A percentile compares a stretch with the other conserved stretches of the same genome.
Evolutionary conservation across 2,888 invertebrate genomes (phyloP).

Genomic region (Acholoe squamosa): DNA sequence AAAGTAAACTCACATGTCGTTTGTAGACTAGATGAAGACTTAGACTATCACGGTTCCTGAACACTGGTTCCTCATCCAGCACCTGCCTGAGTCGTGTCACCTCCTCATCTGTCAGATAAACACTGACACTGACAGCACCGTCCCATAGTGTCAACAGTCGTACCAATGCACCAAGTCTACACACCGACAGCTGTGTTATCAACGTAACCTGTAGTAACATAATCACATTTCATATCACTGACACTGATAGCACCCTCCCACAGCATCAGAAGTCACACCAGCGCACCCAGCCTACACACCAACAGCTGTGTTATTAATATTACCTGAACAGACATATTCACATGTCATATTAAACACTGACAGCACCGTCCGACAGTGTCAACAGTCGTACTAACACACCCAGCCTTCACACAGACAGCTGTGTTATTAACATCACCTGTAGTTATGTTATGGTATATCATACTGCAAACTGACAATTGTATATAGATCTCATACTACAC

Average conservation of each 20-base stretch:
- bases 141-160: not conserved
- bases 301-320: constrained; percentile 5
- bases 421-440: constrained; percentile 12
- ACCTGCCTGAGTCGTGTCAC: not conserved
- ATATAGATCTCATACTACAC: too few relatives aligned
- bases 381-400: not conserved
- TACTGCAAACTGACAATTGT: too few relatives aligned
- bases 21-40: not conserved
- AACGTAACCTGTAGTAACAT: not conserved
- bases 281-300: not conserved
- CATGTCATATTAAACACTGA: too few relatives aligned
- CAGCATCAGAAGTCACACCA: not conserved
- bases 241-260: not conserved
- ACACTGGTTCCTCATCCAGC: not conserved
- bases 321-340: too few relatives aligned
- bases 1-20: not conserved
- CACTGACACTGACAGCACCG: not conserved
- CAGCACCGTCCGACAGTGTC: not conserved
- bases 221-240: too few relatives aligned
- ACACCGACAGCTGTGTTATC: constrained; percentile 5
- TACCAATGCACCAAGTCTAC: not conserved
- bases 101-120: constrained; percentile 17
- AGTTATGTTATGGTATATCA: too few relatives aligned
- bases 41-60: not conserved
- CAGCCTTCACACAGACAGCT: not conserved